Evolutionary conservation across 2,113 vertebrate species (phyloP), one percentile per base, ranked within the genome.

Genomic region (Crotophaga sulcirostris): DNA sequence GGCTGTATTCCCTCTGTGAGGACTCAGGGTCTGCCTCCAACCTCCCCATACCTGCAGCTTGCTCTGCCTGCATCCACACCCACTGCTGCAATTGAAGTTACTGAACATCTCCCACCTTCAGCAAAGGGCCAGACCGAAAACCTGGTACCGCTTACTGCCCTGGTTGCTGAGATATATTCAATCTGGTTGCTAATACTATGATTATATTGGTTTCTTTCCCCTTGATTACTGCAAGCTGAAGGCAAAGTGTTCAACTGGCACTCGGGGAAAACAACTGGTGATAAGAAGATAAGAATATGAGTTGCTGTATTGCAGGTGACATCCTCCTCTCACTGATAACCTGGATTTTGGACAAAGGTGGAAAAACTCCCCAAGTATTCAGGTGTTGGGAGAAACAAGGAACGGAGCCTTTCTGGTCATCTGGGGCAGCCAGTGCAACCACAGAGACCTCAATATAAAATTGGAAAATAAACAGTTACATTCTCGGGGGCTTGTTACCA

Each of bases 1-100:
- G 5, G 26, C 28, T 2, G 2, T 15, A 19, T 25, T 33, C 42
- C 12, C 3, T 1, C 7, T 47, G 31, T 7, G 2, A 63, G 52
- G 38, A 14, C 36, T 36, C 54, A 56, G 6, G 1, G 1, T 16
- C 21, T 51, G 34, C 38, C 64, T 58, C 21, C 1, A 42, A 73
- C 11, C 13, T 7, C 54, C 38, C 49, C 17, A 17, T 60, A 58
- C 0, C 3, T 17, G 29, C 36, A 73, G 17, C 4, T 15, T 64
- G 23, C 44, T 69, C 62, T 19, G 38, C 69, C 77, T 21, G 64
- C 16, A 94, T 56, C 31, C 73, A 84, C 40, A 54, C 14, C 16
- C 17, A 7, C 26, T 24, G 26, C 79, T 60, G 47, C 77, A 83
- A 20, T 12, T 13, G 12, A 40, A 31, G 16, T 44, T 45, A 49